A percentile compares a stretch with the other conserved stretches of the same genome.
Evolutionary conservation across 53 echinoderm and acorn worm species (phyloP).

Genomic region (Pentamera pediparva): DNA sequence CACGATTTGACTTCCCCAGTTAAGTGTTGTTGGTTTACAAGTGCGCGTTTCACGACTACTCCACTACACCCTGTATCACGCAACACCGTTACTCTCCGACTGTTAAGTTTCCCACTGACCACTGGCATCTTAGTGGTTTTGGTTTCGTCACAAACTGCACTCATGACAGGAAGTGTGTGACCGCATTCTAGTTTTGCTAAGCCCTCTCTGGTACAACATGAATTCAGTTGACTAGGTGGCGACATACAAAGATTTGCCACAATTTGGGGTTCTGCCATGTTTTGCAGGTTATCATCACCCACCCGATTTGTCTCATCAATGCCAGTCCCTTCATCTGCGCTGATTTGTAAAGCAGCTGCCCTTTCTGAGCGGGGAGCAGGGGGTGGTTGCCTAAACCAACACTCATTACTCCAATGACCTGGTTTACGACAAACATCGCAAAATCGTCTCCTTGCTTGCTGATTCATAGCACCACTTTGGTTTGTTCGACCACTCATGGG

Average conservation of each 20-base stretch:
- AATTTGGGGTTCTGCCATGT: no score
- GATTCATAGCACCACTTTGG: no score
- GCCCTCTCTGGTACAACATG: not conserved
- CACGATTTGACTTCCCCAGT: slow-evolving; percentile 12
- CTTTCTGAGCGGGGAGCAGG: not conserved
- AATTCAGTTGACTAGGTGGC: not conserved
- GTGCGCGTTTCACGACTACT: not conserved
- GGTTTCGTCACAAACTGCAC: slow-evolving; percentile 20
- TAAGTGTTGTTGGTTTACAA: slow-evolving; percentile 12
- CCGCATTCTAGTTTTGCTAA: not conserved
- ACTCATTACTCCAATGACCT: not conserved
- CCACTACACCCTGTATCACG: slow-evolving; percentile 32
- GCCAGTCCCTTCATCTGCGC: no score
- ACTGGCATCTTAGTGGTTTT: slow-evolving; percentile 1
- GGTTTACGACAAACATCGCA: not conserved
- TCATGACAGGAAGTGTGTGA: not conserved
- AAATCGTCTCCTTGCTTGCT: not conserved
- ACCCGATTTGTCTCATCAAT: no score
- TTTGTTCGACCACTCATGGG: no score
- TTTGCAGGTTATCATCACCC: no score
- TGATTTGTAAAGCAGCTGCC: no score
- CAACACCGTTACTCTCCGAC: slow-evolving; percentile 3
- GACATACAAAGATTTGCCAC: no score
- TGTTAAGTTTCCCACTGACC: not conserved
- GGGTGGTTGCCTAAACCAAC: not conserved